These are phyloP conservation scores for Tetrapedia diversipes DNA, from an alignment of 2,888 invertebrate genomes.

Conservation along the genomic window DNA sequence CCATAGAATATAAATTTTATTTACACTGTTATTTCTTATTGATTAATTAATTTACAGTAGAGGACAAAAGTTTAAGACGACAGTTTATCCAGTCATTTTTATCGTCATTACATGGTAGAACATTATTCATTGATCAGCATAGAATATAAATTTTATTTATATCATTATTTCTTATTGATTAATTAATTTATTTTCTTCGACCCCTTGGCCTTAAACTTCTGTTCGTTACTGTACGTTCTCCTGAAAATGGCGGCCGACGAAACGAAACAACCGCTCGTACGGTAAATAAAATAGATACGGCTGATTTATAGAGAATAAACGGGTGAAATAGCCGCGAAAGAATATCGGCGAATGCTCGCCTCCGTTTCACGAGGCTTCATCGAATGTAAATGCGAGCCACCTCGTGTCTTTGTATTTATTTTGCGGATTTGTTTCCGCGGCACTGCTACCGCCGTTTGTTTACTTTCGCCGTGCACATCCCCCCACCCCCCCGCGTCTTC, in stretches of 20 bases:
- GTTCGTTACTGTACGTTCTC: too few relatives aligned
- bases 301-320: background rate
- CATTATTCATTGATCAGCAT: too few relatives aligned
- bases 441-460: slow-evolving; percentile 20
- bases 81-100: too few relatives aligned
- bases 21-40: too few relatives aligned
- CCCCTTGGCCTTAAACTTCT: too few relatives aligned
- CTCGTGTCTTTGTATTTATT: slow-evolving; percentile 35
- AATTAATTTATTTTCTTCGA: too few relatives aligned
- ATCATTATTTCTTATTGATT: too few relatives aligned
- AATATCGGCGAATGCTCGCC: slow-evolving; percentile 2
- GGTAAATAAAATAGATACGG: background rate
- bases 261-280: background rate
- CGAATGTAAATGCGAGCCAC: slow-evolving; percentile 27
- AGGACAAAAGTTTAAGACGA: too few relatives aligned
- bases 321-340: background rate
- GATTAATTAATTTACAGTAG: too few relatives aligned
- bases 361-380: slow-evolving; percentile 17
- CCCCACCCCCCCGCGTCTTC: background rate
- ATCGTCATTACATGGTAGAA: too few relatives aligned
- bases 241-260: background rate
- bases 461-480: slow-evolving; percentile 13
- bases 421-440: slow-evolving; percentile 24
- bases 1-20: too few relatives aligned
- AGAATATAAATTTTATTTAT: too few relatives aligned